phyloP scores from a whole-genome alignment of 2,113 vertebrate species.

The Oplegnathus fasciatus region DNA sequence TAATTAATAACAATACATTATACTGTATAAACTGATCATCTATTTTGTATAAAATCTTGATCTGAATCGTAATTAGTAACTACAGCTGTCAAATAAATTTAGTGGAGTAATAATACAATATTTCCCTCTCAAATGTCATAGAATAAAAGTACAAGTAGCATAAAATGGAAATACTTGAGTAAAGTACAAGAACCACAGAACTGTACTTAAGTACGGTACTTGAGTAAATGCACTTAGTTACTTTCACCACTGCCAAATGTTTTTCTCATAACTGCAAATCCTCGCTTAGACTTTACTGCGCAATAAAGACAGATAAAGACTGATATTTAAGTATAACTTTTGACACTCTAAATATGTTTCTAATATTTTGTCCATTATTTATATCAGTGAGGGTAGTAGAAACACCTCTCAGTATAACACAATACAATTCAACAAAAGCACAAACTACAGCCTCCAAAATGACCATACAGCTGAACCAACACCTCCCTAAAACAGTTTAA shows the following conservation, averaged over 20 bases:
- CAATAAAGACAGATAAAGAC: neutral
- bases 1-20: neutral
- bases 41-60: neutral
- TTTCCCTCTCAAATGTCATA: neutral
- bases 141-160: neutral
- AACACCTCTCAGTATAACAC: neutral
- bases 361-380: neutral
- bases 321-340: neutral
- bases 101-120: neutral
- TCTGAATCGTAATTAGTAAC: neutral
- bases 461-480: neutral
- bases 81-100: neutral
- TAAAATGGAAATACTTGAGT: neutral
- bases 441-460: neutral
- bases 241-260: neutral
- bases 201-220: neutral
- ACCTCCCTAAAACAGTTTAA: neutral
- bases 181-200: neutral
- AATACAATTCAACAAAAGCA: neutral
- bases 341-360: neutral
- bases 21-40: neutral
- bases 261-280: no score
- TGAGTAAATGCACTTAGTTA: neutral
- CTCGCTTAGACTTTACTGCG: neutral
- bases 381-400: neutral